Evolutionary conservation across 2,113 vertebrate genomes (phyloP), one percentile per base, ranked within the genome.

Genomic region (Siniperca knerii): DNA sequence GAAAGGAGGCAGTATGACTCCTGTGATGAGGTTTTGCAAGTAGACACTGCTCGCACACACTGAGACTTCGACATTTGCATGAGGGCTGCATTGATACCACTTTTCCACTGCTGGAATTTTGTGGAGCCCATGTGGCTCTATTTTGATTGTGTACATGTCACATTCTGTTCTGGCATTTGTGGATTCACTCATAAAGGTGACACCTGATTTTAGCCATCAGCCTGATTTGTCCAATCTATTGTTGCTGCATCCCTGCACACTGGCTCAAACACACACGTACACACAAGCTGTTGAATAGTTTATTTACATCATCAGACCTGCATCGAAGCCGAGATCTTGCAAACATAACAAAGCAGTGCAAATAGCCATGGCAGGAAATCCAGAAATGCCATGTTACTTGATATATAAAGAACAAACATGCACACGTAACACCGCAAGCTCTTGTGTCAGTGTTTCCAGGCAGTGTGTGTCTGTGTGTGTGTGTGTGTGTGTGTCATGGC

Each of bases 391-490:
- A 13, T 29, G 84, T 89, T 90, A 90, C 83, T 67, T 84, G 91
- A 92, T 93, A 81, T 73, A 68, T 57, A 16, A 78, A 81, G 83
- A 89, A 82, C 85, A 88, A 89, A 87, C 87, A 68, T 67, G 71
- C 79, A 74, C 81, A 91, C 83, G 71, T 86, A 89, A 90, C 86
- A 89, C 86, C 44, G 33, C 79, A 35, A 84, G 87, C 83, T 91
- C 83, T 68, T 77, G 84, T 93, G 92, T 93, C 92, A 93, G 84
- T 90, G 89, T 93, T 94, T 95, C 93, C 90, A 90, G 37, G 74
- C 52, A 48, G 33, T 66, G 48, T 65, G n/a, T 65, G 72, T 76
- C 75, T 79, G 72, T 79, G 72, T 79, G 80, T 82, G 70, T 78
- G 69, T 74, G 55, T 83, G 48, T 81, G 61, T 74, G 73, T 76